Evolutionary conservation across 30 jellyfish, hydroid and myxozoan genomes (phyloP).

Genomic region (Aurelia sp.): DNA sequence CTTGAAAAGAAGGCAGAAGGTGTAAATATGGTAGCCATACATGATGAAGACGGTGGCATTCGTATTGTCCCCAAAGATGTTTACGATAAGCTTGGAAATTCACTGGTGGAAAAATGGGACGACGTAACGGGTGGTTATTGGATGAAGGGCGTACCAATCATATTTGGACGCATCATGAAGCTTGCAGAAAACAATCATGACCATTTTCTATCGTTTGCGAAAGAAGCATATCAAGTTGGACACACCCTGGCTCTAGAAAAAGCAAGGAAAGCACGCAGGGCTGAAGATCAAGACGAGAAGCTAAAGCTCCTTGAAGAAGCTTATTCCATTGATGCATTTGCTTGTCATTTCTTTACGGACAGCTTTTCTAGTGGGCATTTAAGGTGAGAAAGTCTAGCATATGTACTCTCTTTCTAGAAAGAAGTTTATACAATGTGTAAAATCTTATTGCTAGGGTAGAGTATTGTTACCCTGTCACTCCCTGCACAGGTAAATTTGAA

Average conservation of each 20-base stretch:
- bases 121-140: constrained; percentile 4
- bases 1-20: constrained; percentile 10
- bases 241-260: constrained; percentile 29
- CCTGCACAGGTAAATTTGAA: too few species aligned
- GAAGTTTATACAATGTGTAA: too few species aligned
- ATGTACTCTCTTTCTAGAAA: too few species aligned
- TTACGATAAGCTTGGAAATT: constrained; percentile 16
- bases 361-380: constrained; percentile 23
- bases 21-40: neutral
- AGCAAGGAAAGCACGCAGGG: constrained; percentile 18
- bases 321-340: constrained; percentile 32
- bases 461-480: too few species aligned
- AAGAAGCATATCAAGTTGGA: constrained; percentile 17
- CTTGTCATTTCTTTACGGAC: constrained; percentile 34
- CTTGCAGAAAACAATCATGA: constrained; percentile 17
- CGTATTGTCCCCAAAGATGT: constrained; percentile 16
- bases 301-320: constrained; percentile 15
- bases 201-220: constrained; percentile 20
- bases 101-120: constrained; percentile 9
- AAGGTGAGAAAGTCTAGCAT: neutral
- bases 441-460: too few species aligned
- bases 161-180: constrained; percentile 17
- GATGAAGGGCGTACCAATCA: constrained; percentile 19
- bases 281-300: neutral
- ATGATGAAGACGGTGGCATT: neutral